Conservation (phyloP, 2,888 invertebrate genomes). For the Sinodicranocentrus sp. region DNA sequence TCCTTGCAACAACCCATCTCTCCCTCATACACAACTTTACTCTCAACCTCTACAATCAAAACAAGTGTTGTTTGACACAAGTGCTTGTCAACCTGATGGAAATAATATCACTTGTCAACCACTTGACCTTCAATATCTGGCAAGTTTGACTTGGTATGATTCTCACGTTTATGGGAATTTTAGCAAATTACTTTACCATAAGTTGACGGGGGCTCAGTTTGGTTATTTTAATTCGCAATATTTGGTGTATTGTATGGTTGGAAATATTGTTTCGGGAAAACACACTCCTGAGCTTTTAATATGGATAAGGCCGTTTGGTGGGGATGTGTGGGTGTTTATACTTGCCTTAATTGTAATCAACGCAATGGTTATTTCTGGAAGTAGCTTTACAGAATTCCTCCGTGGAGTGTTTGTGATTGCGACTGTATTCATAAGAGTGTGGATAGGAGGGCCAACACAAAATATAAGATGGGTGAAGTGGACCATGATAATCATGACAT, state of each 20-base stretch:
- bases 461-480: too few relatives aligned
- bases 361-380: neutral
- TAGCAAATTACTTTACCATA: neutral
- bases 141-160: neutral
- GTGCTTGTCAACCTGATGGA: neutral
- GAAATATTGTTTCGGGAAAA: neutral
- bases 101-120: neutral
- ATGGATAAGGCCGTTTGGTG: neutral
- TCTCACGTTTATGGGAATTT: neutral
- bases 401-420: too few relatives aligned
- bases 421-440: too few relatives aligned
- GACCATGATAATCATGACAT: neutral
- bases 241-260: neutral
- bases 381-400: too few relatives aligned
- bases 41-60: neutral
- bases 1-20: neutral
- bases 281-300: neutral
- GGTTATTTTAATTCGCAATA: neutral
- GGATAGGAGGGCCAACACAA: too few relatives aligned
- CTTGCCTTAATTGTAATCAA: neutral
- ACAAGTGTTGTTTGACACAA: neutral
- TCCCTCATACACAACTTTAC: neutral
- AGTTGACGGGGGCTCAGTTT: neutral
- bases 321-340: neutral
- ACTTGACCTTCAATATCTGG: neutral